phyloP scores from a whole-genome alignment of 30 jellyfish, hydroid and myxozoan genomes.

The Turritopsis rubra region DNA sequence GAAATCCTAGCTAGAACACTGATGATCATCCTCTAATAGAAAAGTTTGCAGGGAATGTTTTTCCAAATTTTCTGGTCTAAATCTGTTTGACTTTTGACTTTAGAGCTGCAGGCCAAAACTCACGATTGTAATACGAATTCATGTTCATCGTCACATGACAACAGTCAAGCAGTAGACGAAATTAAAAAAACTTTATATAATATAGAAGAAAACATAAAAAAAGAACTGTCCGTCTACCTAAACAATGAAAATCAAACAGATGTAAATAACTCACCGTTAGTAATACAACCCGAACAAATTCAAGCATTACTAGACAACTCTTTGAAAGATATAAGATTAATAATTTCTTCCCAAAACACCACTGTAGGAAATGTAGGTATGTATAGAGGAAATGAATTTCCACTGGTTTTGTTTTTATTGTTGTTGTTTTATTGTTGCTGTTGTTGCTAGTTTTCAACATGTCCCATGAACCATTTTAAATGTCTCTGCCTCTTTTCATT shows the following conservation, averaged over 20 bases:
- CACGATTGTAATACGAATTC: background rate
- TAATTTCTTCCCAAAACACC: background rate
- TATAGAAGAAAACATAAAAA: background rate
- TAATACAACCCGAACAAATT: background rate
- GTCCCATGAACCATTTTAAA: too few relatives aligned
- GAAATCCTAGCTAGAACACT: too few relatives aligned
- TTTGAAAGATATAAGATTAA: background rate
- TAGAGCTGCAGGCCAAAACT: constrained; percentile 3
- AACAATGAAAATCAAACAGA: background rate
- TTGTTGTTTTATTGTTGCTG: background rate
- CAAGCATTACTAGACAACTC: constrained; percentile 10
- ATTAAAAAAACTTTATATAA: background rate
- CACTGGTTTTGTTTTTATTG: background rate
- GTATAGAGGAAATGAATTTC: background rate
- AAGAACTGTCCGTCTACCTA: background rate
- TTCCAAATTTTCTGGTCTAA: too few relatives aligned
- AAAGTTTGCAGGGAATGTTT: too few relatives aligned
- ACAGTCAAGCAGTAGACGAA: background rate
- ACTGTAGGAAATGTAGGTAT: background rate
- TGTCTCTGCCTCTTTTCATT: too few relatives aligned
- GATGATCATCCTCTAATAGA: too few relatives aligned
- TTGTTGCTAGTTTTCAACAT: too few relatives aligned
- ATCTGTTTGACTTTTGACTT: background rate
- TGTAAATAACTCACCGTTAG: background rate
- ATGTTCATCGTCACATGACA: background rate